phyloP scores from a whole-genome alignment of 2,797 vertebrate genomes.

The Trematomus bernacchii region DNA sequence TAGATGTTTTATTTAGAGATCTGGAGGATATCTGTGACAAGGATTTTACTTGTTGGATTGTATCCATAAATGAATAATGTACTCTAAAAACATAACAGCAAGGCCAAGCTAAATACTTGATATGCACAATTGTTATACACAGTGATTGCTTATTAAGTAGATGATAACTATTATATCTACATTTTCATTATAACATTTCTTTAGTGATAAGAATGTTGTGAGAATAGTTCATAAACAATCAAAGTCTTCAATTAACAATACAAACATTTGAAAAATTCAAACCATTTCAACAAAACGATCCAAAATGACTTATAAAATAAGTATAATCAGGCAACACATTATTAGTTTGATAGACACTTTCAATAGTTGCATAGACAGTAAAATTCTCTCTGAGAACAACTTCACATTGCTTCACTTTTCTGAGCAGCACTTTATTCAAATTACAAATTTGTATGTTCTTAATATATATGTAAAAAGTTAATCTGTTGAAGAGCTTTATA shows the following conservation, averaged over 20 bases:
- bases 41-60: background rate
- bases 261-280: constrained; percentile 39
- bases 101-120: constrained; percentile 4
- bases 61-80: constrained; percentile 10
- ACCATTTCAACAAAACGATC: constrained; percentile 37
- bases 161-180: background rate
- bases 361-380: constrained; percentile 57
- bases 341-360: background rate
- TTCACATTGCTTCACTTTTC: constrained; percentile 31
- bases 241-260: constrained; percentile 30
- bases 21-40: constrained; percentile 22
- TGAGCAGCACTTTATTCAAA: constrained; percentile 23
- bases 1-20: constrained; percentile 51
- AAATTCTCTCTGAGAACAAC: constrained; percentile 35
- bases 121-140: background rate
- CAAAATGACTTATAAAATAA: constrained; percentile 43
- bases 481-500: background rate
- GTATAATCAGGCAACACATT: constrained; percentile 34
- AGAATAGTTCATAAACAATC: constrained; percentile 40
- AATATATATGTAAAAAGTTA: constrained; percentile 2
- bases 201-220: constrained; percentile 7
- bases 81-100: constrained; percentile 18
- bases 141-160: background rate
- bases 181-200: background rate
- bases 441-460: constrained; percentile 1